Evolutionary conservation across 2,888 invertebrate species (phyloP).

Genomic region (Operophtera brumata): DNA sequence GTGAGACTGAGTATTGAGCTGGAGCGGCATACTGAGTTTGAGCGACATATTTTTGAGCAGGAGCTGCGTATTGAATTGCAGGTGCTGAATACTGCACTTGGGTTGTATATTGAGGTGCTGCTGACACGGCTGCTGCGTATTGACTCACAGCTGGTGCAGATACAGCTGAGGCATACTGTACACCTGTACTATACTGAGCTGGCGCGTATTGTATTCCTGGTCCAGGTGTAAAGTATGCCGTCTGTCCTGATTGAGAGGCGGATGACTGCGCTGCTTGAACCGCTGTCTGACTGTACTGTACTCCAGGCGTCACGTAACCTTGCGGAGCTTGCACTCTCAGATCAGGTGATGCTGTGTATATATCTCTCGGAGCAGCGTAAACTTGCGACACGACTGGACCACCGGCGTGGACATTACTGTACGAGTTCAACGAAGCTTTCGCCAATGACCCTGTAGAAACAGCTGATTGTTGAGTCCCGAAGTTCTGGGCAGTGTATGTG

Average conservation of each 20-base stretch:
- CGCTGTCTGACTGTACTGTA: conserved; percentile 50
- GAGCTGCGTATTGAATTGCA: conserved; percentile 40
- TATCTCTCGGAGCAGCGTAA: conserved; percentile 60
- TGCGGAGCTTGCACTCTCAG: conserved; percentile 51
- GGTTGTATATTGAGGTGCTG: conserved; percentile 40
- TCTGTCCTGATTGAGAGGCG: conserved; percentile 23
- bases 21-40: conserved; percentile 44
- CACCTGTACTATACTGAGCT: conserved; percentile 25
- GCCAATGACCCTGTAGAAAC: conserved; percentile 58
- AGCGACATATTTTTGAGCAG: conserved; percentile 39
- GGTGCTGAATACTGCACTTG: conserved; percentile 34
- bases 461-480: conserved; percentile 55
- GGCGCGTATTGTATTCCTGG: conserved; percentile 23
- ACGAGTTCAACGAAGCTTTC: conserved; percentile 69
- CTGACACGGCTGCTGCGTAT: conserved; percentile 29
- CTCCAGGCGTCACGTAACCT: conserved; percentile 41
- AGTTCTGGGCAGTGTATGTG: conserved; percentile 58
- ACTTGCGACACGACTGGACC: conserved; percentile 75
- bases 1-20: conserved; percentile 49
- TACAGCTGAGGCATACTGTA: conserved; percentile 27
- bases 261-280: conserved; percentile 35
- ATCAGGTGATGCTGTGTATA: conserved; percentile 59
- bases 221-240: conserved; percentile 41
- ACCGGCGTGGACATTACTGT: conserved; percentile 53
- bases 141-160: conserved; percentile 30